A percentile compares a stretch with the other conserved stretches of the same genome.
phyloP scores from a whole-genome alignment of 1,140 invertebrate species.

The Vanessa tameamea region DNA sequence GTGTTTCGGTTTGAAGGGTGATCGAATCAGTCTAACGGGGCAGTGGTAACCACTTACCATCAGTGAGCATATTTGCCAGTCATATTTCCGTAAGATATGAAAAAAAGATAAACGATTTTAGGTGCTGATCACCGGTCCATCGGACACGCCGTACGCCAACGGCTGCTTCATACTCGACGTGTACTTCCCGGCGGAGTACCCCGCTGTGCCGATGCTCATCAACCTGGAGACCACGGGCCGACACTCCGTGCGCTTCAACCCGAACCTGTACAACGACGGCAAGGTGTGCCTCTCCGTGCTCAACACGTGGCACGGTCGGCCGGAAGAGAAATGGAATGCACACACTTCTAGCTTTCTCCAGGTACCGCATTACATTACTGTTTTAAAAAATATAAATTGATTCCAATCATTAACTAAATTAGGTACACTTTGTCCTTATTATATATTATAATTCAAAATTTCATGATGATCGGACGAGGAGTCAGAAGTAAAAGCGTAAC shows the following conservation, averaged over 20 bases:
- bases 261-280: conserved; percentile 98
- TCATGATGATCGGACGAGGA: no score
- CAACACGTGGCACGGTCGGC: conserved; percentile 98
- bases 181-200: conserved; percentile 95
- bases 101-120: conserved; percentile 61
- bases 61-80: no score
- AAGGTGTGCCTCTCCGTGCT: conserved; percentile 97
- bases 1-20: no score
- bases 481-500: no score
- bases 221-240: conserved; percentile 97
- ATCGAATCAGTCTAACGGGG: no score
- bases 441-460: no score
- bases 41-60: no score
- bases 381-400: no score
- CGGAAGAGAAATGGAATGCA: conserved; percentile 99
- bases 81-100: no score
- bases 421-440: no score
- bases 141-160: conserved; percentile 94
- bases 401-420: no score
- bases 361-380: conserved; percentile 71
- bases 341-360: conserved; percentile 98
- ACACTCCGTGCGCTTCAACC: conserved; percentile 96
- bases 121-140: conserved; percentile 95
- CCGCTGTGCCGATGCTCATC: conserved; percentile 90
- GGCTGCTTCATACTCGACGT: conserved; percentile 95